Evolutionary conservation across 2,113 vertebrate species (phyloP), one percentile per base, ranked within the genome.

Genomic region (Ondatra zibethicus): DNA sequence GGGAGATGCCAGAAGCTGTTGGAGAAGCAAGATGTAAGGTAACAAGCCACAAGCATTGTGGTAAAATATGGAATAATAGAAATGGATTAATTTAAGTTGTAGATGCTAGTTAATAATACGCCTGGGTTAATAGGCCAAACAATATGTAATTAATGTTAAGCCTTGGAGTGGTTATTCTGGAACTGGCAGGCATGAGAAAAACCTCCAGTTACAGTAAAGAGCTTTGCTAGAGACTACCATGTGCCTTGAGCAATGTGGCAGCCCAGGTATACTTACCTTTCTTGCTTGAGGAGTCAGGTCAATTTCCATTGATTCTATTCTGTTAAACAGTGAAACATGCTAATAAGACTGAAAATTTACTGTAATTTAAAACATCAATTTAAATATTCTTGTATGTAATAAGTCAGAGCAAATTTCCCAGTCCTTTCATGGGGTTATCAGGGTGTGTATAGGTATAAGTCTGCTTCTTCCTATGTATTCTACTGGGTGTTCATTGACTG

Each of bases 251-350:
- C 17, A 58, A 17, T 8, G 19, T n/a, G 31, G 45, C 3, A 27
- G 78, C 42, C 61, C 21, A 89, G 55, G 1, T 0, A 3, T 29
- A 98, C 98, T 97, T 97, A 98, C 98, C 93, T 70, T 98, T 55
- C 97, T 98, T 93, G 96, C 17, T 68, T 97, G 98, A 88, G 98
- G 94, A 70, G 96, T 4, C 95, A 95, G n/a, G 95, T 98, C 98
- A 93, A 98, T 10, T 9, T 98, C 98, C 98, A 98, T 98, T n/a
- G 96, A 58, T 21, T 98, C 98, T 86, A 91, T 45, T 88, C 98
- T 98, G 94, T 77, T 17, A 95, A 92, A 97, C 17, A 87, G 93
- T 61, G 80, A 97, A 96, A 90, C 29, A 85, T 1, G 29, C 65
- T 55, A 73, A 65, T 77, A 17, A 84, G 29, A 52, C 45, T 47